Conservation (phyloP, 2,797 vertebrate species). For the Sarcoramphus papa region DNA sequence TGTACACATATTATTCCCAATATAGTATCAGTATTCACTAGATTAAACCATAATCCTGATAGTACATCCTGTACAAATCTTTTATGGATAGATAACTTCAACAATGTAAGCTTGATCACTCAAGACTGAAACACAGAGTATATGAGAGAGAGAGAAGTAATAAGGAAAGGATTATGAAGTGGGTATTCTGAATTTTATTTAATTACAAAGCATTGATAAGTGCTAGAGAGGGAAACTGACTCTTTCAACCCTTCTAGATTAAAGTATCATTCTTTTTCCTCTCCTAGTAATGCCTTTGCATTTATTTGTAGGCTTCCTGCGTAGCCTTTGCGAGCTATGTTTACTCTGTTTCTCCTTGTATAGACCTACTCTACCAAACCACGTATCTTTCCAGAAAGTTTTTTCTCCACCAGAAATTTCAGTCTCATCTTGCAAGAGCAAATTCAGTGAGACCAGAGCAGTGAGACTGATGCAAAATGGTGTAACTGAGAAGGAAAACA, state of each 20-base stretch:
- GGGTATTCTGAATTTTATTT: background rate
- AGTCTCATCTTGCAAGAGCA: background rate
- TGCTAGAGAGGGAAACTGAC: background rate
- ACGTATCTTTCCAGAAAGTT: rapidly evolving
- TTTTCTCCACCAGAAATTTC: background rate
- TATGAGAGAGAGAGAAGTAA: background rate
- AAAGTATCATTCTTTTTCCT: background rate
- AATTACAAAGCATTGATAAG: background rate
- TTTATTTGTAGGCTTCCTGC: background rate
- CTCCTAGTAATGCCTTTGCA: background rate
- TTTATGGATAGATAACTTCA: slow-evolving; percentile 12
- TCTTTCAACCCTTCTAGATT: background rate
- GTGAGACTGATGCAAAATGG: background rate
- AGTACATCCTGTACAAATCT: slow-evolving; percentile 34
- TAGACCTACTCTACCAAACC: background rate
- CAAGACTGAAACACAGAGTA: background rate
- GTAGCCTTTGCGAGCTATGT: background rate
- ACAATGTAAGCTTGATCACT: background rate
- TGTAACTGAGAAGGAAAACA: background rate
- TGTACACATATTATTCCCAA: background rate
- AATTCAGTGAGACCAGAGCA: background rate
- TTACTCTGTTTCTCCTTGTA: background rate
- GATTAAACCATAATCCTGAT: slow-evolving; percentile 48
- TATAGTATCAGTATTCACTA: slow-evolving; percentile 17
- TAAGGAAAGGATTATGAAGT: background rate